Conservation (phyloP, 1,140 invertebrate genomes). For the Pygmarrhopalites habei region DNA sequence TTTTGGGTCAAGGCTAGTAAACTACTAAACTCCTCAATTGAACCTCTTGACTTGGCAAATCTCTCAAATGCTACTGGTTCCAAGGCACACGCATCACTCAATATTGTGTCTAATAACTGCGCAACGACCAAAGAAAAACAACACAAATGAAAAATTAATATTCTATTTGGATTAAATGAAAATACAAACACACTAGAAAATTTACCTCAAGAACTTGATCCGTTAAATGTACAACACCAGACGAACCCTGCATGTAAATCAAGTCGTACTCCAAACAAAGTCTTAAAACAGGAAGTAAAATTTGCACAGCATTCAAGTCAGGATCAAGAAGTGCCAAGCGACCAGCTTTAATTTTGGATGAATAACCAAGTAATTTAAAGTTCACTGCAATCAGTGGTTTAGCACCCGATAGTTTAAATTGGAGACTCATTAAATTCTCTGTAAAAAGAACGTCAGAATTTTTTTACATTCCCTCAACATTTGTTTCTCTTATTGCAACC, state of each 20-base stretch:
- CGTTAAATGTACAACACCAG: slow-evolving; percentile 50
- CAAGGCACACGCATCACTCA: slow-evolving; percentile 78
- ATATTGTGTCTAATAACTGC: slow-evolving; percentile 84
- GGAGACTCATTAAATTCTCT: slow-evolving; percentile 45
- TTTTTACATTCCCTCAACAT: too few relatives aligned
- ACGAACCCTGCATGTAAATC: slow-evolving; percentile 30
- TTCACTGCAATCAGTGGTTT: slow-evolving; percentile 73
- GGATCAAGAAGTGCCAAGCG: slow-evolving; percentile 47
- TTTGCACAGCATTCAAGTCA: slow-evolving; percentile 45
- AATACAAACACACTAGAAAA: too few relatives aligned
- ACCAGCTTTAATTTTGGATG: slow-evolving; percentile 61
- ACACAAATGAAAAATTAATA: too few relatives aligned
- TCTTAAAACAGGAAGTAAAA: slow-evolving; percentile 47
- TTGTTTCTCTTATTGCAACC: too few relatives aligned
- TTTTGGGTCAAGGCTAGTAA: slow-evolving; percentile 47
- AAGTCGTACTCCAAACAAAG: slow-evolving; percentile 41
- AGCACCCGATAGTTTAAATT: slow-evolving; percentile 64
- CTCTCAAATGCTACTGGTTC: slow-evolving; percentile 65
- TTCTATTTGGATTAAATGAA: too few relatives aligned
- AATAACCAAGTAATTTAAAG: slow-evolving; percentile 73
- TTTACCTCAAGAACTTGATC: slow-evolving; percentile 68
- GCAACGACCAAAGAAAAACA: too few relatives aligned
- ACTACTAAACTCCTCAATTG: slow-evolving; percentile 73
- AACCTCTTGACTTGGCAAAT: slow-evolving; percentile 76
- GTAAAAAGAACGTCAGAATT: too few relatives aligned